Evolutionary conservation across 2,113 vertebrate species (phyloP).

Genomic region (Excalfactoria chinensis): DNA sequence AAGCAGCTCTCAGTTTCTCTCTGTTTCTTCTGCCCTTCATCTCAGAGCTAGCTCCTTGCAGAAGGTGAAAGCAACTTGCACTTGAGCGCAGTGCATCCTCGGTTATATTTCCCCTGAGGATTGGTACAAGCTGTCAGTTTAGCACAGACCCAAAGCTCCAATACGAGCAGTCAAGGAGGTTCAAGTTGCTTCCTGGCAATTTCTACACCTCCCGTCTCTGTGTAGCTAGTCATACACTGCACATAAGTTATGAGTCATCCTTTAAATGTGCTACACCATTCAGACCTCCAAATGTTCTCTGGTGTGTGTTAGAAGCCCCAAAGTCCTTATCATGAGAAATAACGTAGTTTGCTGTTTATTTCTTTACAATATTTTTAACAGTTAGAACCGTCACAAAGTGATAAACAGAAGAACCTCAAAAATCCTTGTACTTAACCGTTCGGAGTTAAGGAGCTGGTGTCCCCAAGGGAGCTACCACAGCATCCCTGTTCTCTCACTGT

Average conservation of each 20-base stretch:
- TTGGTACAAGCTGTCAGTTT: background rate
- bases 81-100: background rate
- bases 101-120: background rate
- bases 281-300: background rate
- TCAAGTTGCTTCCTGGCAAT: background rate
- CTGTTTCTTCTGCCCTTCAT: background rate
- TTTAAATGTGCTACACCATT: background rate
- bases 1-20: background rate
- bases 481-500: background rate
- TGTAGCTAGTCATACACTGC: background rate
- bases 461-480: background rate
- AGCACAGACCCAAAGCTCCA: background rate
- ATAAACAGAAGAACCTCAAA: background rate
- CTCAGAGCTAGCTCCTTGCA: background rate
- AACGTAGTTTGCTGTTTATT: background rate
- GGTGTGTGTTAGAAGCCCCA: background rate
- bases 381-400: background rate
- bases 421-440: background rate
- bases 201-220: background rate
- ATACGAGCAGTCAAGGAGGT: background rate
- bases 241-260: background rate
- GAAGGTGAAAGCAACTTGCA: background rate
- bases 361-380: background rate
- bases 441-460: background rate
- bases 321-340: background rate